Percentiles rank a stretch among this genome's conserved stretches.
phyloP scores from a whole-genome alignment of 2,888 invertebrate genomes.

The Noctua fimbriata region DNA sequence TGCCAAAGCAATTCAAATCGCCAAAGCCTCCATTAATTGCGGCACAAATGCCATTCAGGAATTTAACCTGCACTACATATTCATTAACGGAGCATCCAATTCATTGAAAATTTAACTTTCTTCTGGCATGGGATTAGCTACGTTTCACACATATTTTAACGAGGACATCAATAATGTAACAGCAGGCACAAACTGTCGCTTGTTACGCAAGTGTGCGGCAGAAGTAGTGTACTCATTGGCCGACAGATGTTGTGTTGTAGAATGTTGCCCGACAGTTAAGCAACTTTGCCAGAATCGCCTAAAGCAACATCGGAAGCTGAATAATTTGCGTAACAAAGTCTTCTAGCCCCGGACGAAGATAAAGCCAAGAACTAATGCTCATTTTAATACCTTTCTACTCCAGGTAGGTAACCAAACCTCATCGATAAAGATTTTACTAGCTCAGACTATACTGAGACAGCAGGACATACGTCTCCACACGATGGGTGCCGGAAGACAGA shows the following conservation, averaged over 20 bases:
- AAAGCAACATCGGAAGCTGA: neutral
- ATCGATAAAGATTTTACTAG: neutral
- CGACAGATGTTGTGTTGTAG: neutral
- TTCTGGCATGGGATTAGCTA: slow-evolving; percentile 55
- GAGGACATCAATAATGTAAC: slow-evolving; percentile 56
- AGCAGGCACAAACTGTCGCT: slow-evolving; percentile 65
- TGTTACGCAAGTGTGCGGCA: slow-evolving; percentile 64
- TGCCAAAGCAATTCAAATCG: neutral
- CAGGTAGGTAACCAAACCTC: neutral
- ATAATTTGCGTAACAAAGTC: neutral
- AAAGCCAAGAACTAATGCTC: neutral
- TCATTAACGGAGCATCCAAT: slow-evolving; percentile 46
- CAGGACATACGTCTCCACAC: no score
- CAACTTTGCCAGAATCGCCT: neutral
- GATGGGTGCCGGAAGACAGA: no score
- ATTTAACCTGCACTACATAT: slow-evolving; percentile 47
- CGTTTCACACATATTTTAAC: slow-evolving; percentile 59
- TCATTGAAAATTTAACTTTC: slow-evolving; percentile 59
- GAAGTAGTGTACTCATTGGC: slow-evolving; percentile 9
- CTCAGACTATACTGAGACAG: neutral
- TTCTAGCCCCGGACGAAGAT: neutral
- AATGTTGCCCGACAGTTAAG: neutral
- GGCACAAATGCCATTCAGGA: slow-evolving; percentile 24
- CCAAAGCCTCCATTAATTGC: neutral
- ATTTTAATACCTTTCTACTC: neutral